Base-by-base conservation (phyloP, 1,140 invertebrate species). In the Pissodes strobi region DNA sequence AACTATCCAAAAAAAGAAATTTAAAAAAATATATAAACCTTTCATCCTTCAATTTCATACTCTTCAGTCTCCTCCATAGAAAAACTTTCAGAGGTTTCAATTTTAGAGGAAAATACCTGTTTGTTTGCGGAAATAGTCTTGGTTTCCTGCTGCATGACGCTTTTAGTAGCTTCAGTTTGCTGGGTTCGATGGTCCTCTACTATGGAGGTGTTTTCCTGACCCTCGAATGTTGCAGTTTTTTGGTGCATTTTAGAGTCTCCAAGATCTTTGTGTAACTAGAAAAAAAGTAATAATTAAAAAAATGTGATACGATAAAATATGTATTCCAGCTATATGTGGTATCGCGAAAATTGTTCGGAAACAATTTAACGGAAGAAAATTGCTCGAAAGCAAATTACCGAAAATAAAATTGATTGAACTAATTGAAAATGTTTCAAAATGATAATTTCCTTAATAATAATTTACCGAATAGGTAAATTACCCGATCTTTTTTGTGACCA, bases 51-150 rank as follows among this genome's bases (percentile, higher is more conserved):
- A 46, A 70, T 66, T 70, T 75, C 74, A 56, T 72, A 78, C 68
- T 78, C 76, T 66, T 74, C 69, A 13, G 69, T 71, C 67, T 78
- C 76, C 66, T 78, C 76, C 57, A 72, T 72, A 8, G 73, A 75
- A 57, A 63, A 78, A 67, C 74, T 76, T 68, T 74, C 67, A 13
- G 74, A 74, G 12, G 71, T 72, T 59, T 72, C 69, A 23, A 72
- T 64, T 64, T 68, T 71, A 49, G 73, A 66, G 15, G 56, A 68
- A 37, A 69, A 69, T 71, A 76, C 74, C 70, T 74, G 66, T 65
- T 68, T 69, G 43, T 68, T 72, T 12, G 65, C 71, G 19, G 71
- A 72, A 25, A 75, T 68, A 34, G 70, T 69, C n/a, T 69, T 38
- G 1, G 65, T 68, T 51, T 76, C 71, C 21, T 64, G 64, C 52